Evolutionary conservation across 2,113 vertebrate genomes (phyloP), one percentile per base, ranked within the genome.

Genomic region (Bombycilla garrulus): DNA sequence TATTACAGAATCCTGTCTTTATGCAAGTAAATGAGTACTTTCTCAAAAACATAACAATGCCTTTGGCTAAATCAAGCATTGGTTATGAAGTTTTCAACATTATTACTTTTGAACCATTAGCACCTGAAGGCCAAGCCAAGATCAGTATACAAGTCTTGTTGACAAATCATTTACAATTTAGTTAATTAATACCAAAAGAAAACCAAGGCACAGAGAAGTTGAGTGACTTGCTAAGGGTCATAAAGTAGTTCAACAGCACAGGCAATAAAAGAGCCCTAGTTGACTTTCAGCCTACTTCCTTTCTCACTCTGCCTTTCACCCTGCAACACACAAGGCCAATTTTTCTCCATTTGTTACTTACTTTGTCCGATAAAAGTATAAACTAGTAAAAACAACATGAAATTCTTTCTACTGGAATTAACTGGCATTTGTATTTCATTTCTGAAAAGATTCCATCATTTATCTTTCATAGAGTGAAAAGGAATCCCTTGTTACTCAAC

Each of bases 181-280:
- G 86, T 95, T 96, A 95, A 87, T 93, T 83, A 97, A 87, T 95
- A 91, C 54, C 87, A 58, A 91, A 92, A 85, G 74, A 80, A 95
- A 95, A 92, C 42, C 26, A 89, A 94, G 62, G 76, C 62, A 86
- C 29, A 31, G 53, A 88, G 56, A 80, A 89, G 45, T 10, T 57
- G 85, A 89, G 84, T 60, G 73, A 88, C 73, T 87, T 69, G 53
- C 71, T 90, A 89, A 94, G 74, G 76, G 88, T 78, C 90, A 94
- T 86, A 83, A 92, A 96, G 64, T 58, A 94, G 50, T 35, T 74
- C 66, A 88, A 86, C 47, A 93, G 72, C 51, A 94, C 47, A 86
- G 29, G 79, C 71, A 94, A 58, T 90, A 86, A 77, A 92, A 66
- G 38, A 96, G 54, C 51, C 67, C 26, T 50, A 17, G 45, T 18